Percentiles rank a stretch among this genome's conserved stretches.
These are phyloP conservation scores for Drosophila helvetica DNA, from an alignment of 2,888 invertebrate genomes.

Conservation along the genomic window DNA sequence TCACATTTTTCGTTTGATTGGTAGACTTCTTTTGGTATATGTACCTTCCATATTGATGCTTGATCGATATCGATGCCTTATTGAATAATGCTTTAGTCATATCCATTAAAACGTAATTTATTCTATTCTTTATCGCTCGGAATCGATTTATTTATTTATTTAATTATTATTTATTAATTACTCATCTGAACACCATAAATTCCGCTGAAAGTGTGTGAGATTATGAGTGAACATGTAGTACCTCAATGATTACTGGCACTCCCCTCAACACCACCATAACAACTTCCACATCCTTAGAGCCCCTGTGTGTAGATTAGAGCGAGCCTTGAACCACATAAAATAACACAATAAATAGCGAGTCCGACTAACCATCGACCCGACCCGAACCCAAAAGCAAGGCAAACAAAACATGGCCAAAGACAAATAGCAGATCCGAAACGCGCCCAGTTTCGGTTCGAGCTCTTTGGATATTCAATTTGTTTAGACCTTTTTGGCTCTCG, in stretches of 20 bases:
- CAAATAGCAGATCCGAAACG: slow-evolving; percentile 50
- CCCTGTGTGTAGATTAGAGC: slow-evolving; percentile 20
- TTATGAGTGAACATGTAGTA: neutral
- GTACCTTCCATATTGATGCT: too few relatives aligned
- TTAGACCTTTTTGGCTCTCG: slow-evolving; percentile 66
- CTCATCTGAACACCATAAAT: too few relatives aligned
- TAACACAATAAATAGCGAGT: slow-evolving; percentile 32
- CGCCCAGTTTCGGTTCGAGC: slow-evolving; percentile 56
- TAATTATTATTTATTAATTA: too few relatives aligned
- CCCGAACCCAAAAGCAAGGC: slow-evolving; percentile 21
- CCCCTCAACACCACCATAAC: neutral
- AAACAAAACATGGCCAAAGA: slow-evolving; percentile 46
- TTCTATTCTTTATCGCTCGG: too few relatives aligned
- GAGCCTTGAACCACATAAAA: slow-evolving; percentile 40
- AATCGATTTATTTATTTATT: too few relatives aligned
- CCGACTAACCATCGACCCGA: slow-evolving; percentile 17
- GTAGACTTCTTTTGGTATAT: too few relatives aligned
- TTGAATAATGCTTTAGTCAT: too few relatives aligned
- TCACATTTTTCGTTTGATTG: too few relatives aligned
- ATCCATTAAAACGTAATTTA: too few relatives aligned
- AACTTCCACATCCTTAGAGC: slow-evolving; percentile 38
- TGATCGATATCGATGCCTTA: too few relatives aligned
- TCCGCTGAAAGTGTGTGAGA: neutral
- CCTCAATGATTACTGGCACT: neutral
- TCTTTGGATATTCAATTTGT: slow-evolving; percentile 64